These are phyloP conservation scores for Hirundo rustica DNA, from an alignment of 2,797 vertebrate species.

Conservation along the genomic window DNA sequence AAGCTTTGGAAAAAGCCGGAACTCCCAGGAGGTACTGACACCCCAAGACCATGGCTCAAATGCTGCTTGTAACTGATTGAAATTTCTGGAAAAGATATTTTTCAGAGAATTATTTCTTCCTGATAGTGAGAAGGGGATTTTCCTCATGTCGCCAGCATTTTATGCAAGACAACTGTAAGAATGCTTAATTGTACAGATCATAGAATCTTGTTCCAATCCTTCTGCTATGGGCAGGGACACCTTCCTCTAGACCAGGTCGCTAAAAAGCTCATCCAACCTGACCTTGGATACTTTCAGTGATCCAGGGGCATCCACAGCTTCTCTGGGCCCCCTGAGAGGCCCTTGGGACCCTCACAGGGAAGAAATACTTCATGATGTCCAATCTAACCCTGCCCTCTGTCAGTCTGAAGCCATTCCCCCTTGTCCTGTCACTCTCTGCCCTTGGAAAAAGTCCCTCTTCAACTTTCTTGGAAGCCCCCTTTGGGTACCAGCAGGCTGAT, in stretches of 20 bases:
- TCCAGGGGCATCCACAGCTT: not conserved
- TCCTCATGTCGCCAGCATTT: not conserved
- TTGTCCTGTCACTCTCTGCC: not conserved
- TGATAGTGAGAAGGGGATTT: not conserved
- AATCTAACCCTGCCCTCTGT: not conserved
- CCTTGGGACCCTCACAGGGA: not conserved
- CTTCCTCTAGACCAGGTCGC: not conserved
- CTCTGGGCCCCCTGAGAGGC: rapidly evolving
- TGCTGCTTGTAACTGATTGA: not conserved
- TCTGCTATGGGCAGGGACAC: not conserved
- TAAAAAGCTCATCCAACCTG: not conserved
- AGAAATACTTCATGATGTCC: too few relatives aligned
- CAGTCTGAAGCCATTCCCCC: not conserved
- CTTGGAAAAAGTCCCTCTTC: not conserved
- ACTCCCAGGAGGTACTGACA: not conserved
- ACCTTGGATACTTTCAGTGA: not conserved
- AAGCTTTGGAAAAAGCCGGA: not conserved
- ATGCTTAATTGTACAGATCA: not conserved
- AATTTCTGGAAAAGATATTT: not conserved
- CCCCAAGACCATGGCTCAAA: not conserved
- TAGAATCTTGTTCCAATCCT: not conserved
- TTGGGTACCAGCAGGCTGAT: not conserved
- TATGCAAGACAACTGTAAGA: not conserved
- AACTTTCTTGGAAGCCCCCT: not conserved
- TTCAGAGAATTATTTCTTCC: not conserved